Percentiles rank a stretch among this genome's conserved stretches.
phyloP scores from a whole-genome alignment of 2,888 invertebrate genomes.

The Melanchra persicariae region DNA sequence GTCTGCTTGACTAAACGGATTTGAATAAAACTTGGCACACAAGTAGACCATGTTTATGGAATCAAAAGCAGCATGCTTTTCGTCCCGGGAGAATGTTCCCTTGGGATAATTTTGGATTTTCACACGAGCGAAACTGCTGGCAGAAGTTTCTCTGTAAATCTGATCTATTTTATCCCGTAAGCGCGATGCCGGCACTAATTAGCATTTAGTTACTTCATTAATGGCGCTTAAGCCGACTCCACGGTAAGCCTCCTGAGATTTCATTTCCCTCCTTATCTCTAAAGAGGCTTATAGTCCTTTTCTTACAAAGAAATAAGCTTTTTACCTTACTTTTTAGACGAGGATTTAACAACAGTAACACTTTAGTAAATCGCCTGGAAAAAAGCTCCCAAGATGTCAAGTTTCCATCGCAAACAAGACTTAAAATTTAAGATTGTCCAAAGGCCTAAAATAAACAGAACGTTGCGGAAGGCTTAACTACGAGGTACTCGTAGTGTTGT shows the following conservation, averaged over 20 bases:
- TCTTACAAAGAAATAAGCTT: background rate
- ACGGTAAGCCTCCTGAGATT: constrained; percentile 31
- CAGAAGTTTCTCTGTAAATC: constrained; percentile 2
- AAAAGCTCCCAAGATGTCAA: constrained; percentile 23
- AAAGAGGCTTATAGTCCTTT: constrained; percentile 4
- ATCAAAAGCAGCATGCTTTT: too few relatives aligned
- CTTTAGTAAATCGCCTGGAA: constrained; percentile 1
- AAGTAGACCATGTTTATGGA: too few relatives aligned
- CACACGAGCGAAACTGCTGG: background rate
- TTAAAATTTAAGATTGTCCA: constrained; percentile 11
- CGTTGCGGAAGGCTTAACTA: constrained; percentile 4
- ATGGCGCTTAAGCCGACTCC: constrained; percentile 12
- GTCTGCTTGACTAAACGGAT: too few relatives aligned
- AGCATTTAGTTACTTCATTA: constrained; percentile 49
- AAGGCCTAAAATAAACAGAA: constrained; percentile 39
- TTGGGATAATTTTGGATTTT: background rate
- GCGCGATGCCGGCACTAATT: constrained; percentile 18
- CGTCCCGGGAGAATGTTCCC: background rate
- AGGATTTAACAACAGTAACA: background rate
- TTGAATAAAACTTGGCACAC: too few relatives aligned
- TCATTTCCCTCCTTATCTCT: constrained; percentile 10
- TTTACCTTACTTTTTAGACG: constrained; percentile 6
- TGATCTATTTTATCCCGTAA: background rate
- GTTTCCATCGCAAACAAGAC: background rate
- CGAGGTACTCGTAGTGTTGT: background rate